phyloP scores from a whole-genome alignment of 2,113 vertebrate genomes.

The Dasyornis broadbenti region DNA sequence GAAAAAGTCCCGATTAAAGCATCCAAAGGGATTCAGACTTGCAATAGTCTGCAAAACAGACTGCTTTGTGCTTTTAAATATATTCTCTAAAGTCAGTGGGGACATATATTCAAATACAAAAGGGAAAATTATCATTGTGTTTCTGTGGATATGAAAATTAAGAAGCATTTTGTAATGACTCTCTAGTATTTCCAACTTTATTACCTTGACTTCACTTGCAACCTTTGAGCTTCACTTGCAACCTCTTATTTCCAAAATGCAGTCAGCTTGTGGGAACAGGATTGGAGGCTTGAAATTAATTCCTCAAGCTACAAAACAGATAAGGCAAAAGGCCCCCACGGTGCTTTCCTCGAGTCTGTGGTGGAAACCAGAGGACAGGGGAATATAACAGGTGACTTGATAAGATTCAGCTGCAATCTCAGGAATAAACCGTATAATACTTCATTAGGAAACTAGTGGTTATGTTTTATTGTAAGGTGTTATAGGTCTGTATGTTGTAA shows the following conservation, averaged over 20 bases:
- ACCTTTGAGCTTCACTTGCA: not conserved
- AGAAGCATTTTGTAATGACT: not conserved
- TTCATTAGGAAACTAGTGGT: not conserved
- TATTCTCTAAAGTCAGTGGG: not conserved
- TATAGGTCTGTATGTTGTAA: not conserved
- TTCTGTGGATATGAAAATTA: not conserved
- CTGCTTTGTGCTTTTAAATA: not conserved
- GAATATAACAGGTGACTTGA: not conserved
- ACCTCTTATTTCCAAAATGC: not conserved
- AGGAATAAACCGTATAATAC: not conserved
- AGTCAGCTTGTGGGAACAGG: not conserved
- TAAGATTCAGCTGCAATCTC: not conserved
- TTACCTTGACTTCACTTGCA: not conserved
- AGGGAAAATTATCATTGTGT: not conserved
- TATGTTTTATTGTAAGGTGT: not conserved
- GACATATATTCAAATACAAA: not conserved
- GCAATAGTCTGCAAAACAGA: not conserved
- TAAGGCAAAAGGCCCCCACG: not conserved
- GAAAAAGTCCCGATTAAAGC: not conserved
- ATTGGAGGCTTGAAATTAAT: not conserved
- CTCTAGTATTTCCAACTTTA: not conserved
- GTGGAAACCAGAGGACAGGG: not conserved
- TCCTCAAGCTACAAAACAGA: not conserved
- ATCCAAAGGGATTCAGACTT: not conserved
- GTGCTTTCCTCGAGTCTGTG: not conserved